A percentile compares a stretch with the other conserved stretches of the same genome.
phyloP scores from a whole-genome alignment of 1,140 invertebrate species.

The Nymphalis io region DNA sequence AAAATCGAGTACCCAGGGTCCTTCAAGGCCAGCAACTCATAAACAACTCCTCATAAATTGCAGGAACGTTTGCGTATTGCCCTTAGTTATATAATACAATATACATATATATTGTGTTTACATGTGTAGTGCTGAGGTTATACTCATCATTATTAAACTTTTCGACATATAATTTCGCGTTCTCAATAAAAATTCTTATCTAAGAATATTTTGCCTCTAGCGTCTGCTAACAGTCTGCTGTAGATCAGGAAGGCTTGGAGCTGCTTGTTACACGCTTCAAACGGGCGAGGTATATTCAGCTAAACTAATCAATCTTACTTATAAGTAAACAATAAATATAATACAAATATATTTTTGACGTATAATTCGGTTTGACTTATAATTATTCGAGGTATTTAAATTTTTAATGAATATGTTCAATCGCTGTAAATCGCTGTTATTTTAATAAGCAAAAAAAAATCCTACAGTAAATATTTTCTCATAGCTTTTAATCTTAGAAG shows the following conservation, averaged over 20 bases:
- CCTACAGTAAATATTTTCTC: not conserved
- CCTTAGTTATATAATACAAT: too few relatives aligned
- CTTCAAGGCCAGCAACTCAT: too few relatives aligned
- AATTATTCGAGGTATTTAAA: too few relatives aligned
- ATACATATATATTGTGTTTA: too few relatives aligned
- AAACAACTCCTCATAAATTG: too few relatives aligned
- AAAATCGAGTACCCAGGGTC: too few relatives aligned
- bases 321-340: not conserved
- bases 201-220: slow-evolving; percentile 37
- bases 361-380: too few relatives aligned
- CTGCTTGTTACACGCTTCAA: slow-evolving; percentile 85
- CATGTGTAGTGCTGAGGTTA: too few relatives aligned
- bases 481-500: slow-evolving; percentile 83
- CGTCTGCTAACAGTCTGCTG: slow-evolving; percentile 75
- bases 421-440: not conserved
- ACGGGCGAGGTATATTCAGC: slow-evolving; percentile 79
- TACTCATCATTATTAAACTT: too few relatives aligned
- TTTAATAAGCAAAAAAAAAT: not conserved
- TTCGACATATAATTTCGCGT: too few relatives aligned
- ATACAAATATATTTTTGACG: not conserved
- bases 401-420: not conserved
- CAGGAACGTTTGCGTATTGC: too few relatives aligned
- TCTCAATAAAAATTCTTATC: not conserved
- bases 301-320: not conserved
- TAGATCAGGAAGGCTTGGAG: slow-evolving; percentile 82